Percentiles rank a stretch among this genome's conserved stretches.
These are phyloP conservation scores for Margaritifera margaritifera DNA, from an alignment of 2,888 invertebrate genomes.

Conservation along the genomic window DNA sequence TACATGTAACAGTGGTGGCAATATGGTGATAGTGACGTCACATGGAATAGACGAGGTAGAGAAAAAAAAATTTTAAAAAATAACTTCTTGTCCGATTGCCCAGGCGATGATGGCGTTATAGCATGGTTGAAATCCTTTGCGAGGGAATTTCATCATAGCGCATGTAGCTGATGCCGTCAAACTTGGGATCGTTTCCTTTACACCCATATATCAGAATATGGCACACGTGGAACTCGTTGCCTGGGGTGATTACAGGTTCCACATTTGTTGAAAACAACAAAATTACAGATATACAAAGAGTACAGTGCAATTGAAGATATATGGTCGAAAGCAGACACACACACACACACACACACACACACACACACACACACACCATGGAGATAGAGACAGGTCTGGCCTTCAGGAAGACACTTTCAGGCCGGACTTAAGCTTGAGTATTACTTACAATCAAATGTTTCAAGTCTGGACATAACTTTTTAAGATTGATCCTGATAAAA, in stretches of 20 bases:
- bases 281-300: too few species aligned
- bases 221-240: too few species aligned
- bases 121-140: constrained; percentile 7
- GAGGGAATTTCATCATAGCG: constrained; percentile 16
- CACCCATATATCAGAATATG: constrained; percentile 84
- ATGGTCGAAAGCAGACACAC: too few species aligned
- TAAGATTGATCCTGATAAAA: constrained; percentile 61
- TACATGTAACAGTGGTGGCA: too few species aligned
- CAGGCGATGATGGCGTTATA: constrained; percentile 24
- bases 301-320: too few species aligned
- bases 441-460: too few species aligned
- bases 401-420: too few species aligned
- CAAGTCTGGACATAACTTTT: constrained; percentile 66
- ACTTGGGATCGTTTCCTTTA: constrained; percentile 22
- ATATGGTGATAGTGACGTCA: too few species aligned
- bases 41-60: not conserved
- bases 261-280: too few species aligned
- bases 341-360: constrained; percentile 81
- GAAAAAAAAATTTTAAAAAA: not conserved
- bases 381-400: too few species aligned
- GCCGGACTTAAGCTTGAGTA: too few species aligned
- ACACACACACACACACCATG: constrained; percentile 79
- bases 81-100: constrained; percentile 38
- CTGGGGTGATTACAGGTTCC: too few species aligned
- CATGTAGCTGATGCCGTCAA: constrained; percentile 11